Conservation (phyloP, 2,797 vertebrate genomes). For the Hippoglossus hippoglossus region DNA sequence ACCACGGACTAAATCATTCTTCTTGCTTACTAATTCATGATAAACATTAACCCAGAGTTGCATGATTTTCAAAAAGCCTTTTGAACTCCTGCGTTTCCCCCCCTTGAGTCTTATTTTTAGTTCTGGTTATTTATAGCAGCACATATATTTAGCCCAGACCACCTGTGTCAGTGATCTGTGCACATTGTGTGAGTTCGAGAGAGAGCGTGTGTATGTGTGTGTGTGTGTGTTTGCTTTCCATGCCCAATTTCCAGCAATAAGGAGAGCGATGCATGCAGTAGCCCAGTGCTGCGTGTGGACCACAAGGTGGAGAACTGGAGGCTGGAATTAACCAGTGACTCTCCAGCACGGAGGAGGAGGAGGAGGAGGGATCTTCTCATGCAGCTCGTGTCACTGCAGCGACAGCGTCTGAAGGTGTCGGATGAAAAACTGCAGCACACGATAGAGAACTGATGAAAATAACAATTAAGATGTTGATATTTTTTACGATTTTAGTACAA, state of each 20-base stretch:
- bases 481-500: too few species aligned
- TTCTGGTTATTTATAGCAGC: conserved; percentile 80
- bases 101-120: conserved; percentile 63
- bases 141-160: conserved; percentile 77
- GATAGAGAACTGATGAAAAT: too few species aligned
- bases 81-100: not conserved
- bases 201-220: conserved; percentile 19
- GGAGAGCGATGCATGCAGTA: conserved; percentile 59
- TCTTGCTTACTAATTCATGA: conserved; percentile 70
- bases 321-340: conserved; percentile 38
- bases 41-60: conserved; percentile 63
- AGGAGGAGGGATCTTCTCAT: conserved; percentile 4
- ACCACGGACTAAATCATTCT: conserved; percentile 54
- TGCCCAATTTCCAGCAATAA: conserved; percentile 79
- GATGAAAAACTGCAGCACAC: not conserved
- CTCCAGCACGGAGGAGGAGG: conserved; percentile 11
- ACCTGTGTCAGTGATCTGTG: conserved; percentile 74
- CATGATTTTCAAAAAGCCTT: conserved; percentile 47
- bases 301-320: conserved; percentile 85
- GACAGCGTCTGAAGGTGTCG: conserved; percentile 1
- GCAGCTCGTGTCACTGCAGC: conserved; percentile 9
- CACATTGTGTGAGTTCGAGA: conserved; percentile 4
- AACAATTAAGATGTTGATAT: too few species aligned
- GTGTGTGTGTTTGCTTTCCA: conserved; percentile 77
- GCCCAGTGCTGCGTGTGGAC: conserved; percentile 72